Evolutionary conservation across 2,113 vertebrate genomes (phyloP).

Genomic region (Cyphomyrus plagiostoma): DNA sequence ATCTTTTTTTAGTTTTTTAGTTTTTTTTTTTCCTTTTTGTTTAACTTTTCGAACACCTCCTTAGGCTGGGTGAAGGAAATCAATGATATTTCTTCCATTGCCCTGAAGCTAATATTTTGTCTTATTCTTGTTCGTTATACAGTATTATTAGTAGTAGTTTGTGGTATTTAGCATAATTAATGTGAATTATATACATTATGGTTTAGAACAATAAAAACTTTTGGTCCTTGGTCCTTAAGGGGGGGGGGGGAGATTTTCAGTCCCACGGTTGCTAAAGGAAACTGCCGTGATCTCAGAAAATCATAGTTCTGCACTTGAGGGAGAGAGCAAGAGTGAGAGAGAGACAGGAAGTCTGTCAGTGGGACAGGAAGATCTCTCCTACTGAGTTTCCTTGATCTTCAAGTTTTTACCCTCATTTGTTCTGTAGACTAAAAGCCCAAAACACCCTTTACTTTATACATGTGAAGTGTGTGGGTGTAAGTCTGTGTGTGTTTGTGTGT

Average conservation of each 20-base stretch:
- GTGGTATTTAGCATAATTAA: constrained; percentile 20
- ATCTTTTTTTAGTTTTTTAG: neutral
- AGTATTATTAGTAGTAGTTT: constrained; percentile 12
- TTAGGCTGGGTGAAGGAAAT: constrained; percentile 10
- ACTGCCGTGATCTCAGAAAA: constrained; percentile 20
- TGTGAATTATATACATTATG: constrained; percentile 24
- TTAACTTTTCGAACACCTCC: constrained; percentile 3
- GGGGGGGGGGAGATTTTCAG: constrained; percentile 14
- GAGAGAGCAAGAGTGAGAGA: neutral
- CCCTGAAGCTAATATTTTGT: constrained; percentile 16
- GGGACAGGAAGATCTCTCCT: constrained; percentile 5
- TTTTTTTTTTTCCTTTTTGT: neutral
- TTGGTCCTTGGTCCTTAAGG: constrained; percentile 31
- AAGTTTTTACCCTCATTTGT: constrained; percentile 30
- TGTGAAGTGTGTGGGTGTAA: neutral
- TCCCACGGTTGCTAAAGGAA: constrained; percentile 11
- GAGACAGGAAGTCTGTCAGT: neutral
- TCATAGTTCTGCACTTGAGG: constrained; percentile 11
- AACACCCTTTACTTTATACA: constrained; percentile 5
- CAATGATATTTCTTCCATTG: neutral
- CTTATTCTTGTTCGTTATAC: constrained; percentile 1
- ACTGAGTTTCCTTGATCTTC: constrained; percentile 6
- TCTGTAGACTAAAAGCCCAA: constrained; percentile 20
- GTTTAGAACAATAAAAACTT: constrained; percentile 30
- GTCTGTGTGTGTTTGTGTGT: neutral